Base-by-base conservation (phyloP, 2,888 invertebrate species). In the Byasa hedistus region DNA sequence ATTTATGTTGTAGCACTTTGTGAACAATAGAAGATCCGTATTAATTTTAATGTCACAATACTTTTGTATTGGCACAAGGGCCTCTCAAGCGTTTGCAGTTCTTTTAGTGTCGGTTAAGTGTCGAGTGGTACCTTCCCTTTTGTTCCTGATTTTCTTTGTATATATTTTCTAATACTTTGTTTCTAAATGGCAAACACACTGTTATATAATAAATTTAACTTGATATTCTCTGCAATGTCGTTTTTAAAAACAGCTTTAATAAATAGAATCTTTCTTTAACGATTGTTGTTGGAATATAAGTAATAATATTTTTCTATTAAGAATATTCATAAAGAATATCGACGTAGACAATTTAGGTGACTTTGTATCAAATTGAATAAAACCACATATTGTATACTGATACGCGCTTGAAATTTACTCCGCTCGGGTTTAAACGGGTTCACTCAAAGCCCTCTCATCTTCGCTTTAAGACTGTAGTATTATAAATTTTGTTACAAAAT, bases 1-100 rank as follows among this genome's bases (percentile, higher is more conserved):
- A 12, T 39, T 56, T 61, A 24, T 57, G 24, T 44, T 58, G 48
- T 58, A 54, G n/a, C 22, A 58, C 62, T 62, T 58, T 32, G 39
- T 48, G 54, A 62, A 27, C 57, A 51, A 61, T 27, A 58, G 44
- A 17, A 51, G 66, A 19, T 57, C 19, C 62, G 66, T 72, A 69
- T 72, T 70, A 64, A 70, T 71, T 73, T 73, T 72, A 71, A 73
- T 72, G 72, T 71, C 70, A 66, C 71, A 70, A 73, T 65, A 66
- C 60, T 71, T 73, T 72, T 70, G 69, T 72, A 70, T 69, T 67
- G 63, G 27, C 44, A 44, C 32, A 55, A 55, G 62, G 22, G 24
- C 27, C 23, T 63, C 61, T 58, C n/a, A 62, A 58, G 56, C 24
- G 57, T 15, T 39, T 12, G 65, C 39, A 58, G 51, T 54, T 66